These are phyloP conservation scores for Xiphophorus couchianus DNA, from an alignment of 2,113 vertebrate species.

Conservation along the genomic window DNA sequence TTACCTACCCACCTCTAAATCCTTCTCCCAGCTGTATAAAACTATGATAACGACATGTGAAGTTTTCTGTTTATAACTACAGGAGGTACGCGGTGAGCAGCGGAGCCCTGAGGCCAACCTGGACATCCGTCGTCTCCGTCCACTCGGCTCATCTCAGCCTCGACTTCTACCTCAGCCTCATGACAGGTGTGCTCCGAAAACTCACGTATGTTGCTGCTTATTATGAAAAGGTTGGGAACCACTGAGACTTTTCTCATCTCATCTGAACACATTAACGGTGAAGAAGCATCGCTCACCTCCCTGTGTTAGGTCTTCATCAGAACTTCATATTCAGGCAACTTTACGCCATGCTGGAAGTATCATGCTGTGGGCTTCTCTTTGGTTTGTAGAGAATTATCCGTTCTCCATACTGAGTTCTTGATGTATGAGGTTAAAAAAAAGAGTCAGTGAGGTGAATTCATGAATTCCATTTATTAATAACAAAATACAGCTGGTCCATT, in stretches of 20 bases:
- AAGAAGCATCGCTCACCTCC: background rate
- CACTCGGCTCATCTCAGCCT: constrained; percentile 3
- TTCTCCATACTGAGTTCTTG: no score
- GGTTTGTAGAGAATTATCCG: no score
- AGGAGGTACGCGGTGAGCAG: constrained; percentile 53
- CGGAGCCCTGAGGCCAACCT: constrained; percentile 33
- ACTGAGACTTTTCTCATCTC: background rate
- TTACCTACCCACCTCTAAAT: background rate
- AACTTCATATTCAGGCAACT: background rate
- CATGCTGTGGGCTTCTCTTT: no score
- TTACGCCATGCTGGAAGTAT: background rate
- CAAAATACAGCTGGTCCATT: no score
- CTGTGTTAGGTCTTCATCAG: background rate
- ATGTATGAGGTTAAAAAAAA: no score
- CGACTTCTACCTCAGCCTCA: constrained; percentile 46
- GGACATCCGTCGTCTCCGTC: constrained; percentile 14
- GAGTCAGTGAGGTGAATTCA: no score
- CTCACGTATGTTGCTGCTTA: background rate
- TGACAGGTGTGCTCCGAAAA: constrained; percentile 23
- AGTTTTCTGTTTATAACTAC: background rate
- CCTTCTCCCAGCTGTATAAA: no score
- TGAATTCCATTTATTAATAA: no score
- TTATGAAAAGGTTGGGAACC: background rate
- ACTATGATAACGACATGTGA: no score
- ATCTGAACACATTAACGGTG: background rate